A percentile compares a stretch with the other conserved stretches of the same genome.
These are phyloP conservation scores for Struthidea cinerea DNA, from an alignment of 2,113 vertebrate species.

Conservation along the genomic window DNA sequence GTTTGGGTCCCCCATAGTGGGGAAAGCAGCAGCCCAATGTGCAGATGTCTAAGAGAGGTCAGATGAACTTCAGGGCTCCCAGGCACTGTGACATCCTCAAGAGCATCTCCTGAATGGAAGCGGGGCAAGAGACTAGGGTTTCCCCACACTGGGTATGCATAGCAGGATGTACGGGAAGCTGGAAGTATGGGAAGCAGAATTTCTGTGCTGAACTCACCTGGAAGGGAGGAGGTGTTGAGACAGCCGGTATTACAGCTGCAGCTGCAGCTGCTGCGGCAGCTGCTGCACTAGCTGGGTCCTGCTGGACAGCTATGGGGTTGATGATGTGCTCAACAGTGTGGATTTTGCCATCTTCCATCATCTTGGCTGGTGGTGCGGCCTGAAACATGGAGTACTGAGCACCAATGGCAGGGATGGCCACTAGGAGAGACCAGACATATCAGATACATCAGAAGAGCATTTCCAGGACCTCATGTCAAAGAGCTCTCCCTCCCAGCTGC, in stretches of 20 bases:
- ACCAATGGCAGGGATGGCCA: constrained; percentile 86
- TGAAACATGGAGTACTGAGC: constrained; percentile 94
- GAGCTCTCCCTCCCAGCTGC: background rate
- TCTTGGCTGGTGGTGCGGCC: constrained; percentile 80
- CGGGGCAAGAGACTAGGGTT: background rate
- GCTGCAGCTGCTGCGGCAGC: constrained; percentile 58
- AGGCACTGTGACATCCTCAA: background rate
- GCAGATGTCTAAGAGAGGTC: background rate
- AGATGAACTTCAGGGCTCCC: background rate
- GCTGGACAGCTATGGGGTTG: constrained; percentile 89
- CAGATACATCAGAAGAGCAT: background rate
- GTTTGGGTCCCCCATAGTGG: rapidly evolving
- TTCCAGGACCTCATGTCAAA: background rate
- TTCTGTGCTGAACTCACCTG: constrained; percentile 74
- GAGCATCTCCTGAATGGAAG: background rate
- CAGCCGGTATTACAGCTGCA: constrained; percentile 80
- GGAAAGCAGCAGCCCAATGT: background rate
- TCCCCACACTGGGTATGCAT: background rate
- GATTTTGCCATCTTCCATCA: constrained; percentile 94
- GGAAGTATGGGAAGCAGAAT: background rate
- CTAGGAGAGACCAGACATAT: constrained; percentile 68
- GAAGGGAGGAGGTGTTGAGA: constrained; percentile 93
- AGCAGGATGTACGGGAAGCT: background rate
- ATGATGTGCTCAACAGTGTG: constrained; percentile 92
- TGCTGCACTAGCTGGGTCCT: constrained; percentile 77